Conservation (phyloP, 2,888 invertebrate genomes). For the Parthenolecanium corni region DNA sequence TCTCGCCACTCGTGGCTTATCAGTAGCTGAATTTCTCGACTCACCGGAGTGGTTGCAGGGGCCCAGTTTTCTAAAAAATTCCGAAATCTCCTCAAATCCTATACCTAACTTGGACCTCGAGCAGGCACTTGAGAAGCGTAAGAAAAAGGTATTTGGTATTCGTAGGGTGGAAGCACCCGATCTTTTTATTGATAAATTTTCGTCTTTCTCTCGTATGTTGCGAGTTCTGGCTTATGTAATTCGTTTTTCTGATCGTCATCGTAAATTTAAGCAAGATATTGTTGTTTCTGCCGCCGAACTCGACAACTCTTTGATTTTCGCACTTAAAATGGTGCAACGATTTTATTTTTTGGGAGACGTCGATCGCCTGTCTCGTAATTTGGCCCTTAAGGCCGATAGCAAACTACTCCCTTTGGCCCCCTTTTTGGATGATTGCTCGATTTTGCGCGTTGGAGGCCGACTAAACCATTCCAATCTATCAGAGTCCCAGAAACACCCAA, state of each 20-base stretch:
- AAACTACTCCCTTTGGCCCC: background rate
- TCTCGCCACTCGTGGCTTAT: background rate
- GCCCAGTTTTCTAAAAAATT: background rate
- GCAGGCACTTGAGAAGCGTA: background rate
- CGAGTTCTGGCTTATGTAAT: background rate
- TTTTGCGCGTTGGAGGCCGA: conserved; percentile 13
- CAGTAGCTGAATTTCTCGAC: background rate
- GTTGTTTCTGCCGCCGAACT: background rate
- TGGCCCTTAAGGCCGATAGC: background rate
- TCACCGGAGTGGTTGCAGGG: background rate
- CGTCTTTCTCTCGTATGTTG: background rate
- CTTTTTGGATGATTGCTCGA: background rate
- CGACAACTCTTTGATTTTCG: background rate
- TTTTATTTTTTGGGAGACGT: background rate
- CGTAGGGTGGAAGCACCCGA: background rate
- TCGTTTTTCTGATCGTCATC: background rate
- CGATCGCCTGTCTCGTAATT: background rate
- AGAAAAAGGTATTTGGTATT: no score
- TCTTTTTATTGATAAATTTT: background rate
- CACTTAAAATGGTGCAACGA: background rate
- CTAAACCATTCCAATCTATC: background rate
- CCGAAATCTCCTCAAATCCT: background rate
- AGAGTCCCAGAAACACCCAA: background rate
- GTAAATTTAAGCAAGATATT: background rate
- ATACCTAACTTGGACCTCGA: background rate